Evolutionary conservation across 2,888 invertebrate species (phyloP).

Genomic region (Athripsodes cinereus): DNA sequence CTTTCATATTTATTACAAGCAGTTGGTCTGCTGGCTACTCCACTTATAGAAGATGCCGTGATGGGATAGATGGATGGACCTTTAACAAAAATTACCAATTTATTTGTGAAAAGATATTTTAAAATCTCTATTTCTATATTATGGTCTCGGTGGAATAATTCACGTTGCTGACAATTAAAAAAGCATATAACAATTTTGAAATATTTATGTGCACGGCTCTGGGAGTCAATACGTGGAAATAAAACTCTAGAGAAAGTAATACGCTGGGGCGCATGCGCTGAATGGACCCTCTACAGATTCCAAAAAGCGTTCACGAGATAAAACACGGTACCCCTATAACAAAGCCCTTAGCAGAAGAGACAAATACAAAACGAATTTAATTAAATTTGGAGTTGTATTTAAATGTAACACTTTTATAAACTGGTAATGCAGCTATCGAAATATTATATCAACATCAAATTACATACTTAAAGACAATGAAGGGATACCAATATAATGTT

Average conservation of each 20-base stretch:
- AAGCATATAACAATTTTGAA: not conserved
- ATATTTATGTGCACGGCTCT: not conserved
- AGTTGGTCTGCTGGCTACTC: too few species aligned
- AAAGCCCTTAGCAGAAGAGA: not conserved
- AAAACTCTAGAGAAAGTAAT: slow-evolving; percentile 13
- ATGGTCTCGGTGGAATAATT: too few species aligned
- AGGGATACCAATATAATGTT: too few species aligned
- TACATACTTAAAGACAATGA: too few species aligned
- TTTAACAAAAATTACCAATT: too few species aligned
- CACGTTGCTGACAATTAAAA: not conserved
- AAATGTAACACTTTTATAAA: not conserved
- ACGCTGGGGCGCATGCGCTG: slow-evolving; percentile 18
- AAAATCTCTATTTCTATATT: too few species aligned
- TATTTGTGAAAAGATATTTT: too few species aligned
- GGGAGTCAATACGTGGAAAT: slow-evolving; percentile 20
- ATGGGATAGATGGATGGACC: too few species aligned
- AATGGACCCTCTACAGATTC: slow-evolving; percentile 2
- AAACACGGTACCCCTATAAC: not conserved
- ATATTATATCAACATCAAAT: too few species aligned
- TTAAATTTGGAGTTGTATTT: not conserved
- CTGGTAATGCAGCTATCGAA: too few species aligned
- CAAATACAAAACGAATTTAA: not conserved
- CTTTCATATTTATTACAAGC: too few species aligned
- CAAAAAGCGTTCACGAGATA: not conserved
- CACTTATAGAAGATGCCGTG: too few species aligned